Base-by-base conservation (phyloP, 2,113 vertebrate species). In the Galeopterus variegatus region DNA sequence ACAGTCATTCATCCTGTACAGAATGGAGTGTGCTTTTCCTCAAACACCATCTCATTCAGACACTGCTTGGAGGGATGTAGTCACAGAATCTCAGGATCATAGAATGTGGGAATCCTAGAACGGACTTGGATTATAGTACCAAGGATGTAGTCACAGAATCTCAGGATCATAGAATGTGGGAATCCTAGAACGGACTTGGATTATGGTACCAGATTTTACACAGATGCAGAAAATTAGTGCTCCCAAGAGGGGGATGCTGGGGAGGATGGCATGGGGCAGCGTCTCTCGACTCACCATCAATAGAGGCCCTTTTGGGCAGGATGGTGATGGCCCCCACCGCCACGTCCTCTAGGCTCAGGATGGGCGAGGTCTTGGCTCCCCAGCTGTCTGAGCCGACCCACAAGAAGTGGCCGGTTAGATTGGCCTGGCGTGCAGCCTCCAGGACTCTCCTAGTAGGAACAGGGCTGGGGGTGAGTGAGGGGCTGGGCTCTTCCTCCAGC, bases 301-400 rank as follows among this genome's bases (percentile, higher is more conserved):
- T 99, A 0, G 99, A 99, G 1, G 98, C 99, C 82, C 99, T 98
- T 95, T 99, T 99, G 0, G 99, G 99, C 54, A 99, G 98, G 96
- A 99, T 99, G 93, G 99, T 99, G 95, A 99, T 99, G 0, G 99
- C 99, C 0, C 99, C 99, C 73, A 99, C 98, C 0, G 99, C 99
- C 0, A 99, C 99, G 0, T 99, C 99, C 96, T 99, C 99, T 94
- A 99, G 98, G 84, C 98, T 98, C 90, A 99, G 65, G 84, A 99
- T 98, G 0, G 99, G 99, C 0, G 99, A 99, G 80, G 98, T 99
- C 98, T 99, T 99, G n/a, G 99, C 98, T 0, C 99, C 99, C 99
- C 99, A 99, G 90, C 99, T 99, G 98, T 99, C 99, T 0, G 99
- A 99, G 17, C 99, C 99, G 11, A 99, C 99, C 98, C 99, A 99